phyloP scores from a whole-genome alignment of 2,797 vertebrate species.

The Otolemur crassicaudatus region DNA sequence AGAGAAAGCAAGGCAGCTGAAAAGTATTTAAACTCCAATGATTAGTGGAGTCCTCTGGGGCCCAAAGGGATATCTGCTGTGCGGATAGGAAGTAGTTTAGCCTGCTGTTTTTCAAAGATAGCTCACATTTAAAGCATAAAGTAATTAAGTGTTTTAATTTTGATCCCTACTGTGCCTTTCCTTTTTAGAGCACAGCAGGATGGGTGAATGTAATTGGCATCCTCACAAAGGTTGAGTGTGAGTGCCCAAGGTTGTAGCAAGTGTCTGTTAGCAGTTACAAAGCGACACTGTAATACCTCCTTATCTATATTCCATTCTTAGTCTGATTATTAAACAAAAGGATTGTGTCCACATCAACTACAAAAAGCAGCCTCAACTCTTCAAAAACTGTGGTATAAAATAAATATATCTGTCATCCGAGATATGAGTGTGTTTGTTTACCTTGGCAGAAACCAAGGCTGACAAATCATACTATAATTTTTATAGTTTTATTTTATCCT shows the following conservation, averaged over 20 bases:
- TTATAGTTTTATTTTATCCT: not conserved
- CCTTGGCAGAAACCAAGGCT: not conserved
- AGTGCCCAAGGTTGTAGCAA: slow-evolving; percentile 54
- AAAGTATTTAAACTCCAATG: slow-evolving; percentile 73
- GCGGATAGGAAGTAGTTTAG: slow-evolving; percentile 38
- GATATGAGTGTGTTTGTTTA: not conserved
- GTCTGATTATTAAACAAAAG: slow-evolving; percentile 14
- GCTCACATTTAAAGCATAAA: slow-evolving; percentile 68
- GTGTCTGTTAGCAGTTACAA: slow-evolving; percentile 62
- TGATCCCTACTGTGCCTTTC: slow-evolving; percentile 53
- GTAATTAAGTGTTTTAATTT: slow-evolving; percentile 77
- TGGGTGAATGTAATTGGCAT: slow-evolving; percentile 64
- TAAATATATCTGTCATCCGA: not conserved
- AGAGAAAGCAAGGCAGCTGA: not conserved
- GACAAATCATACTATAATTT: not conserved
- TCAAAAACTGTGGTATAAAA: not conserved
- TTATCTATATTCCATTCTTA: not conserved
- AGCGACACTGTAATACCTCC: slow-evolving; percentile 39
- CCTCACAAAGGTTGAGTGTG: slow-evolving; percentile 69
- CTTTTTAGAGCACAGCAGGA: slow-evolving; percentile 74
- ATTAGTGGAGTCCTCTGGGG: slow-evolving; percentile 59
- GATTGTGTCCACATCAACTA: not conserved
- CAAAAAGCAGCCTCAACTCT: not conserved
- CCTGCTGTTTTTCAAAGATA: slow-evolving; percentile 68
- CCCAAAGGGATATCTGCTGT: slow-evolving; percentile 63